Conservation (phyloP, 2,797 vertebrate species). For the Poecile montanus region DNA sequence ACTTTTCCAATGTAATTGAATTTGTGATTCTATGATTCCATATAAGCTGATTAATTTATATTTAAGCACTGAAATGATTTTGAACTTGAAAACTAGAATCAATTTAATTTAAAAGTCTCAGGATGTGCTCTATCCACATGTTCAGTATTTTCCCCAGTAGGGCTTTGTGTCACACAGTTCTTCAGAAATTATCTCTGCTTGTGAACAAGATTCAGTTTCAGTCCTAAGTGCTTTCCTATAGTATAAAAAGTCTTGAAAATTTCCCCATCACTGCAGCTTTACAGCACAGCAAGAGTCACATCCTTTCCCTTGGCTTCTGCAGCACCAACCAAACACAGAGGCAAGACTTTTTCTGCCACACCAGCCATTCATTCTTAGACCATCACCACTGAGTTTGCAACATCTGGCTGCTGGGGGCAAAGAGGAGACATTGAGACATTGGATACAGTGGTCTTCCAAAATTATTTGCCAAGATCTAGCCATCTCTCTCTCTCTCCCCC, state of each 20-base stretch:
- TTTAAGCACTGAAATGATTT: neutral
- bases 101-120: neutral
- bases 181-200: neutral
- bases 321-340: neutral
- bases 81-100: neutral
- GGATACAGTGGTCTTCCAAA: neutral
- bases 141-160: neutral
- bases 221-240: neutral
- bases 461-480: neutral
- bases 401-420: neutral
- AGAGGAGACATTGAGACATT: neutral
- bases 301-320: neutral
- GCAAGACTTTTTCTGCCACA: rapidly evolving
- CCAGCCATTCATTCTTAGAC: neutral
- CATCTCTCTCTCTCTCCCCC: neutral
- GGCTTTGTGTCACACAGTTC: neutral
- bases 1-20: neutral
- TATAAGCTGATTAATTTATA: neutral
- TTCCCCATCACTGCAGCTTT: neutral
- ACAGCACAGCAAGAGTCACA: rapidly evolving
- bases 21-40: neutral
- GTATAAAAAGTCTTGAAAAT: neutral
- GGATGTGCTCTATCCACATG: rapidly evolving
- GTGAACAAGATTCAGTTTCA: neutral
- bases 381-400: neutral